These are phyloP conservation scores for Myotis vivesi DNA, from an alignment of 2,797 vertebrate genomes.

Conservation along the genomic window DNA sequence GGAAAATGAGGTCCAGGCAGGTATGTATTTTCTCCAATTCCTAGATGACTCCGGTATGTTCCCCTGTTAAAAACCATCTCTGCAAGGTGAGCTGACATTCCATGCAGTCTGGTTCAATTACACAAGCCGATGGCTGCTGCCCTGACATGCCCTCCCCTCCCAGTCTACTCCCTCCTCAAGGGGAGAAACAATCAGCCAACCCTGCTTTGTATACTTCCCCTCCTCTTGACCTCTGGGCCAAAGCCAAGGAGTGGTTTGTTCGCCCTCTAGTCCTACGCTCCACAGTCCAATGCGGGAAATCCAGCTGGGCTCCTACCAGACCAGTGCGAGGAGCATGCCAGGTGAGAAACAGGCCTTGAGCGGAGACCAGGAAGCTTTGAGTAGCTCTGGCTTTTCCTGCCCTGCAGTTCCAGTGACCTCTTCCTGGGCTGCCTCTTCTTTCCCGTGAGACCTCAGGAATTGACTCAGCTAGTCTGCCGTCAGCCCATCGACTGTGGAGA, in stretches of 20 bases:
- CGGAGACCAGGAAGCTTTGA: background rate
- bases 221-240: background rate
- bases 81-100: background rate
- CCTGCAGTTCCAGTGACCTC: background rate
- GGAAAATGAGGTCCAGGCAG: background rate
- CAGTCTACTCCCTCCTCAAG: background rate
- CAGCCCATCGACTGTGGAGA: conserved; percentile 17
- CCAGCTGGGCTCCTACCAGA: background rate
- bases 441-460: conserved; percentile 15
- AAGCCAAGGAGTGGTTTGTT: background rate
- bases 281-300: background rate
- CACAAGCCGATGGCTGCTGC: background rate
- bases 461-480: background rate
- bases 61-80: background rate
- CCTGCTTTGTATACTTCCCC: background rate
- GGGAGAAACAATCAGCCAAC: background rate
- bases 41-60: background rate
- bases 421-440: background rate
- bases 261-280: background rate
- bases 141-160: background rate
- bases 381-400: background rate
- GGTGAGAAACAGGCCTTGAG: background rate
- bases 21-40: background rate
- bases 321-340: background rate
- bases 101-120: accelerated